A percentile compares a stretch with the other conserved stretches of the same genome.
Evolutionary conservation across 2,113 vertebrate genomes (phyloP).

Genomic region (Leptodactylus fuscus): DNA sequence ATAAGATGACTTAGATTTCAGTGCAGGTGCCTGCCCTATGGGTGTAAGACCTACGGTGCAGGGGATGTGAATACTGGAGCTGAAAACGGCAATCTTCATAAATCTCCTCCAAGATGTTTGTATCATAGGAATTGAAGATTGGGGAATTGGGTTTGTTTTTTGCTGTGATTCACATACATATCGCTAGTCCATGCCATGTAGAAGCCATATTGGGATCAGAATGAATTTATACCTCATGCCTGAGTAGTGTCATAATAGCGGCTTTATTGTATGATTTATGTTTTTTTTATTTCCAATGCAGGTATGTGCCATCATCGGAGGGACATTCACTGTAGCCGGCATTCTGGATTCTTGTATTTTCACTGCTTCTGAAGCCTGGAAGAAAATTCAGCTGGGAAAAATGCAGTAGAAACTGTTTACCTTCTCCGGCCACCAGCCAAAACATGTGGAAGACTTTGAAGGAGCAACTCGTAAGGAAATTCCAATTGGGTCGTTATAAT

Average conservation of each 20-base stretch:
- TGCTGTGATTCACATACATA: too few relatives aligned
- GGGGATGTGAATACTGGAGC: too few relatives aligned
- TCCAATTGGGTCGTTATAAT: background rate
- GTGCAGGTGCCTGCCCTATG: too few relatives aligned
- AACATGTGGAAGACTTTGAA: slow-evolving; percentile 14
- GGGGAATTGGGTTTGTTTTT: too few relatives aligned
- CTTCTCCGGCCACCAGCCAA: background rate
- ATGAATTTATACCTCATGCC: background rate
- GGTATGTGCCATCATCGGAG: slow-evolving; percentile 98
- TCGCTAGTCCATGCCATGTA: background rate
- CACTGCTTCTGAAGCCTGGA: slow-evolving; percentile 98
- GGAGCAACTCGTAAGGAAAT: slow-evolving; percentile 20
- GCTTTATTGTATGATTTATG: too few relatives aligned
- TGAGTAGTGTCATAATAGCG: background rate
- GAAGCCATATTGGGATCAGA: background rate
- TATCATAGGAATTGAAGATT: too few relatives aligned
- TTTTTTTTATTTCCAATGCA: too few relatives aligned
- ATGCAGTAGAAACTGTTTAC: slow-evolving; percentile 77
- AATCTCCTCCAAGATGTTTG: too few relatives aligned
- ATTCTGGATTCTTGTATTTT: slow-evolving; percentile 99
- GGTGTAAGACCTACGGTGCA: too few relatives aligned
- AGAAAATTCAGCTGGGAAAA: slow-evolving; percentile 98
- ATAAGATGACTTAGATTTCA: too few relatives aligned
- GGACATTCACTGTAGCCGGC: slow-evolving; percentile 96
- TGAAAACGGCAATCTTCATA: too few relatives aligned